Percentiles rank a stretch among this genome's conserved stretches.
phyloP scores from a whole-genome alignment of 2,113 vertebrate species.

The Panurus biarmicus region DNA sequence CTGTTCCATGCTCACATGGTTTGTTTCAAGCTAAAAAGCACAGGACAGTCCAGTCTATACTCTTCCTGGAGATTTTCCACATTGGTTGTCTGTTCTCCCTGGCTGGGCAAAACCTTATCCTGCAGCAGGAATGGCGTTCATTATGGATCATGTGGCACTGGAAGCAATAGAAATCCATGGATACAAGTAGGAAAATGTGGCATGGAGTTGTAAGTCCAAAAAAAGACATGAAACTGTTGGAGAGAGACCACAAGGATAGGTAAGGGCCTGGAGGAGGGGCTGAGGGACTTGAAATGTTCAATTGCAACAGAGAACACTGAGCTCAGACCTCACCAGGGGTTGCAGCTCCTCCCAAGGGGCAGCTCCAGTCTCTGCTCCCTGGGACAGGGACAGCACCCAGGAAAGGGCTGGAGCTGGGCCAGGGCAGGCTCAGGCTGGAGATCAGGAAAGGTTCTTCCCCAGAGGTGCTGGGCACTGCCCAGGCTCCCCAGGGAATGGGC shows the following conservation, averaged over 20 bases:
- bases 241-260: accelerated
- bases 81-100: too few relatives aligned
- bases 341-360: background rate
- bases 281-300: background rate
- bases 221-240: accelerated
- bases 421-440: background rate
- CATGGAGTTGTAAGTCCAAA: too few relatives aligned
- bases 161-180: too few relatives aligned
- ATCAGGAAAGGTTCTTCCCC: background rate
- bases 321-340: accelerated
- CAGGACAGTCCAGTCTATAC: background rate
- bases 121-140: too few relatives aligned
- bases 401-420: background rate
- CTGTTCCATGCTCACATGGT: background rate
- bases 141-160: too few relatives aligned
- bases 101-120: too few relatives aligned
- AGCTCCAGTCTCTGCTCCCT: background rate
- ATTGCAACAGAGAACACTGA: background rate
- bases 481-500: background rate
- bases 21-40: background rate
- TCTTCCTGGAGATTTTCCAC: background rate
- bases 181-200: too few relatives aligned
- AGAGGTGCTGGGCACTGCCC: background rate
- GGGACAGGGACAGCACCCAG: background rate
- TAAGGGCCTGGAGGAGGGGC: background rate